Evolutionary conservation across 1,140 invertebrate species (phyloP).

Genomic region (Littorina saxatilis): DNA sequence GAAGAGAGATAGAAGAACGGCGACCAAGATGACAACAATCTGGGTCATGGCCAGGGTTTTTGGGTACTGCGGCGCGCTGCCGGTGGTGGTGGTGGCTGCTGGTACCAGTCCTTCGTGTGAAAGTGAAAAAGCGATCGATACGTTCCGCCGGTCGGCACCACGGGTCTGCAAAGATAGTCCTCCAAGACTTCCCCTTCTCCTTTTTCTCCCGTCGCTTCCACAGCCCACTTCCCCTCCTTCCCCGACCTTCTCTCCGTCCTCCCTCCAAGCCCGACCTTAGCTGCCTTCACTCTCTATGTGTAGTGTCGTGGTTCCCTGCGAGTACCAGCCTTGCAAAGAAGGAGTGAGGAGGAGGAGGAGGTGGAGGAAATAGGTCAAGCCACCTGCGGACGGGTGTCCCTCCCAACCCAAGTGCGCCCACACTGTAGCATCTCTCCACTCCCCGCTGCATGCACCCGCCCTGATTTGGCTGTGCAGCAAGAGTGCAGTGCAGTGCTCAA

Average conservation of each 20-base stretch:
- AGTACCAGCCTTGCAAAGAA: too few species aligned
- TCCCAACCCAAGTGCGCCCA: too few species aligned
- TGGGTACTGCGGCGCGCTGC: neutral
- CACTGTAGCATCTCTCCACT: too few species aligned
- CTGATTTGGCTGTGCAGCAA: too few species aligned
- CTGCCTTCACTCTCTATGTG: neutral
- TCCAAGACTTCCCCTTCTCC: neutral
- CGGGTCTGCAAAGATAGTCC: neutral
- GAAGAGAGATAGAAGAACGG: too few species aligned
- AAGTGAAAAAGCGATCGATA: neutral
- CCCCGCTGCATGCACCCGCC: too few species aligned
- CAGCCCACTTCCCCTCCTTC: neutral
- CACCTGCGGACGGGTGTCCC: too few species aligned
- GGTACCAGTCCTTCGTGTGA: neutral
- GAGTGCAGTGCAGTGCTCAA: too few species aligned
- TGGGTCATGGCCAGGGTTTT: constrained; percentile 1
- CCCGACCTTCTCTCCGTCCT: neutral
- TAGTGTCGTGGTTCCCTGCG: too few species aligned
- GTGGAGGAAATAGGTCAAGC: neutral
- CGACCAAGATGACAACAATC: neutral
- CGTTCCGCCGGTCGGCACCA: neutral
- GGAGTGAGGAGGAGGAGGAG: too few species aligned
- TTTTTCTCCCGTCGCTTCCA: neutral
- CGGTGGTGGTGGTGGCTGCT: too few species aligned
- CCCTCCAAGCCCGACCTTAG: neutral